Evolutionary conservation across 2,797 vertebrate genomes (phyloP), one percentile per base, ranked within the genome.

Genomic region (Cirrhinus molitorella): DNA sequence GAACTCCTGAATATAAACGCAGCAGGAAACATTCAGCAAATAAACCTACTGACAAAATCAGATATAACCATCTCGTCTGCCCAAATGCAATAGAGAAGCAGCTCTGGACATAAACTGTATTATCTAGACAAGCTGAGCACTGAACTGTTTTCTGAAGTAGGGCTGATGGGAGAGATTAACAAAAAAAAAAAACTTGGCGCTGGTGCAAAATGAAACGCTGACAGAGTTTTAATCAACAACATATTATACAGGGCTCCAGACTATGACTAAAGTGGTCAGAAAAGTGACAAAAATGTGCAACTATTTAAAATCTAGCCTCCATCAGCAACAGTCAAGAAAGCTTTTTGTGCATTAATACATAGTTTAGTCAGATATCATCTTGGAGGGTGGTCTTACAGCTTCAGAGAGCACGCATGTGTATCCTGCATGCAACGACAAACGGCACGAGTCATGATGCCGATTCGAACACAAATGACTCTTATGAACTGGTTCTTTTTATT

Each of bases 1-100:
- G 85, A 87, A 92, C 86, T 86, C 84, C 90, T 59, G 90, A 87
- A 91, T 85, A 87, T 59, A 88, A 89, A 87, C 86, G 85, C 88
- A 84, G 74, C 89, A 91, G 90, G 89, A 94, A 91, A 91, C 87
- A 68, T 74, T 81, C 86, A 84, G 77, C 79, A 92, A 89, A 92
- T 90, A 90, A 90, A 88, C 77, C 79, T 77, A 78, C 70, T 85
- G 72, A 85, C 61, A 79, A 82, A 65, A 85, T 81, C 53, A 85
- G 86, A 85, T 73, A 43, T 79, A 83, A 75, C 75, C 63, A 65
- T 65, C 31, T 81, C 2, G 21, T 31, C 70, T 51, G 31, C 75
- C 23, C 75, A 65, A 55, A 80, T 68, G 53, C 77, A 66, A 80
- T 71, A 59, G 23, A 28, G 66, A 68, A 80, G 65, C 53, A 61